phyloP scores from a whole-genome alignment of 1,140 invertebrate genomes.

The Heterodera schachtii region DNA sequence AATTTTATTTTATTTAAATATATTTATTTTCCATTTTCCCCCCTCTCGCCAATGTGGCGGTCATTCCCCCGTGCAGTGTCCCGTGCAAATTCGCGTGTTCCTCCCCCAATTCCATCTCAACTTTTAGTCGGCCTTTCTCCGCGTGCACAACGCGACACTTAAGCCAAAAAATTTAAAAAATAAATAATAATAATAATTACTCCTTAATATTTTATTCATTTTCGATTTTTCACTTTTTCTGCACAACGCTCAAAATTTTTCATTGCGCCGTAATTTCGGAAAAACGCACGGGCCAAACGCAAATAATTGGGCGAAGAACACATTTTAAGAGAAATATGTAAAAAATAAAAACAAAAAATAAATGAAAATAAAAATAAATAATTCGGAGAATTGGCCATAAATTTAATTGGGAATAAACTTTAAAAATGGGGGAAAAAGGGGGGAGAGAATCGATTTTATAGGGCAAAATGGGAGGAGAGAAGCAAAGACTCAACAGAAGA shows the following conservation, averaged over 20 bases:
- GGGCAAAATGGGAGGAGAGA: too few species aligned
- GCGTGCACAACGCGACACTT: slow-evolving; percentile 22
- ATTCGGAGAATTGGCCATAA: background rate
- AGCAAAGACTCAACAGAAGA: too few species aligned
- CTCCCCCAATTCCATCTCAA: slow-evolving; percentile 21
- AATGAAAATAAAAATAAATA: background rate
- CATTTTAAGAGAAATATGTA: background rate
- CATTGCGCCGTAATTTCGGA: background rate
- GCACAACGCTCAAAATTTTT: slow-evolving; percentile 26
- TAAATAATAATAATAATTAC: background rate
- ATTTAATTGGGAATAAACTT: background rate
- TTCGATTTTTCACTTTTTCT: background rate
- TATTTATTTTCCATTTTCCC: too few species aligned
- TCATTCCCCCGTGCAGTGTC: slow-evolving; percentile 27
- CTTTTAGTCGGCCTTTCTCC: slow-evolving; percentile 15
- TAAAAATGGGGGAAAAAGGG: too few species aligned
- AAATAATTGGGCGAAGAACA: slow-evolving; percentile 11
- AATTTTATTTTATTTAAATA: too few species aligned
- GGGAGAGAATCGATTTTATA: too few species aligned
- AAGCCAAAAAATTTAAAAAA: background rate
- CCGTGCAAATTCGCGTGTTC: slow-evolving; percentile 20
- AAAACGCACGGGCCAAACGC: slow-evolving; percentile 7
- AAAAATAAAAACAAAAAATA: too few species aligned
- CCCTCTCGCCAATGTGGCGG: background rate
- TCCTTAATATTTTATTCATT: background rate